Conservation (phyloP, 2,888 invertebrate species). For the Zygaena filipendulae region DNA sequence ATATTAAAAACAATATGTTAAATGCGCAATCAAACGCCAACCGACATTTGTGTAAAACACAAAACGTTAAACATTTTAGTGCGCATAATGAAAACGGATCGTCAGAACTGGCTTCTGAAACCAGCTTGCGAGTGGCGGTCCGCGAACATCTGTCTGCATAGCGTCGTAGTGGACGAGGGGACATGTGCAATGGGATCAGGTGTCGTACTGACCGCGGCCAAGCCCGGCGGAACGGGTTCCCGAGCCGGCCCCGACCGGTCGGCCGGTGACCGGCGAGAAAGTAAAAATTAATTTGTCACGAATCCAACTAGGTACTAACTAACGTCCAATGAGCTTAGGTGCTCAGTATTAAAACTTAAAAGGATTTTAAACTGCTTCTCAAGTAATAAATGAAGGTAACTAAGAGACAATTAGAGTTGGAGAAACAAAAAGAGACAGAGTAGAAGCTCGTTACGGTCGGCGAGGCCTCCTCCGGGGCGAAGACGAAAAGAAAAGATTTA, state of each 20-base stretch:
- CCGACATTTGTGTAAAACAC: too few relatives aligned
- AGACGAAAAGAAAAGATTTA: constrained; percentile 45
- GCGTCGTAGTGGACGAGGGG: constrained; percentile 24
- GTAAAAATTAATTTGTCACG: constrained; percentile 26
- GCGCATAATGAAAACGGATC: too few relatives aligned
- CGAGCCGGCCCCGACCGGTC: constrained; percentile 29
- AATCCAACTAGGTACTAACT: constrained; percentile 2
- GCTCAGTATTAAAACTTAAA: constrained; percentile 24
- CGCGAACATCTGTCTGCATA: constrained; percentile 43
- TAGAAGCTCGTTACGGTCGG: constrained; percentile 38
- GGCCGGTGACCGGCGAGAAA: constrained; percentile 29
- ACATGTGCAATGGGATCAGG: constrained; percentile 57
- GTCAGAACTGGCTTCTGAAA: too few relatives aligned
- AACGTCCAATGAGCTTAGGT: background rate
- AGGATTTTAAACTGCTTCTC: constrained; percentile 24
- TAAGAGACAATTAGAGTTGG: too few relatives aligned
- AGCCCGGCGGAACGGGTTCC: constrained; percentile 45
- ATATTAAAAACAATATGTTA: too few relatives aligned
- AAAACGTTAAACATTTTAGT: too few relatives aligned
- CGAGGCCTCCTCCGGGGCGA: constrained; percentile 29
- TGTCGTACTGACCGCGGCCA: constrained; percentile 59
- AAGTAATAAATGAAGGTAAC: constrained; percentile 21
- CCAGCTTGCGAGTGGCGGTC: too few relatives aligned
- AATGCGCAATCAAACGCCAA: too few relatives aligned
- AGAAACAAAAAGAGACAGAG: constrained; percentile 30